Evolutionary conservation across 92 coral and sea anemone species (phyloP).

Genomic region (Scolanthus callimorphus): DNA sequence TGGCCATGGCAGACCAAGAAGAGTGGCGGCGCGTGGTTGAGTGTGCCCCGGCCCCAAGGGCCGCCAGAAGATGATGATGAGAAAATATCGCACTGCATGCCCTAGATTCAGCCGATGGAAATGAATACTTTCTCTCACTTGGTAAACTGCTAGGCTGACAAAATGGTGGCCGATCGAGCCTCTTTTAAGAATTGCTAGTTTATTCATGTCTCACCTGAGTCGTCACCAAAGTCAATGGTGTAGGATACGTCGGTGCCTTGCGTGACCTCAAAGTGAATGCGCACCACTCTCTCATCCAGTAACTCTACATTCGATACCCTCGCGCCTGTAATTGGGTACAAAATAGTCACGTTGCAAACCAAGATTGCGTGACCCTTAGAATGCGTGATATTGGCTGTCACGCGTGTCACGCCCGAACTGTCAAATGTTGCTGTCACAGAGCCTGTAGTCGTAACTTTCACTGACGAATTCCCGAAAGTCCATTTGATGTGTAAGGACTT

Average conservation of each 20-base stretch:
- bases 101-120: too few species aligned
- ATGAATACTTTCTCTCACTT: too few species aligned
- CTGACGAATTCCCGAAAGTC: constrained; percentile 6
- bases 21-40: too few species aligned
- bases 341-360: constrained; percentile 37
- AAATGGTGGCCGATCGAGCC: too few species aligned
- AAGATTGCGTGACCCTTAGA: constrained; percentile 24
- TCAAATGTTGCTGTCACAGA: constrained; percentile 35
- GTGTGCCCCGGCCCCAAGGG: too few species aligned
- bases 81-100: too few species aligned
- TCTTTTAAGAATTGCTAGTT: too few species aligned
- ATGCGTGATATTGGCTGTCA: constrained; percentile 44
- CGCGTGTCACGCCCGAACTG: constrained; percentile 44
- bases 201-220: not conserved
- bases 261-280: constrained; percentile 45
- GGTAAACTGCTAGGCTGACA: too few species aligned
- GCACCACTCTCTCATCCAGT: constrained; percentile 8
- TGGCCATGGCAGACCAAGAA: too few species aligned
- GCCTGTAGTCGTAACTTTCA: not conserved
- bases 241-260: constrained; percentile 62
- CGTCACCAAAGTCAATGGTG: constrained; percentile 66
- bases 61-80: too few species aligned
- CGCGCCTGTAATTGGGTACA: constrained; percentile 36
- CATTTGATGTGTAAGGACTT: constrained; percentile 32
- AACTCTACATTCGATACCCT: constrained; percentile 37